phyloP scores from a whole-genome alignment of 1,140 invertebrate genomes.

The Drosophila kepulauana region DNA sequence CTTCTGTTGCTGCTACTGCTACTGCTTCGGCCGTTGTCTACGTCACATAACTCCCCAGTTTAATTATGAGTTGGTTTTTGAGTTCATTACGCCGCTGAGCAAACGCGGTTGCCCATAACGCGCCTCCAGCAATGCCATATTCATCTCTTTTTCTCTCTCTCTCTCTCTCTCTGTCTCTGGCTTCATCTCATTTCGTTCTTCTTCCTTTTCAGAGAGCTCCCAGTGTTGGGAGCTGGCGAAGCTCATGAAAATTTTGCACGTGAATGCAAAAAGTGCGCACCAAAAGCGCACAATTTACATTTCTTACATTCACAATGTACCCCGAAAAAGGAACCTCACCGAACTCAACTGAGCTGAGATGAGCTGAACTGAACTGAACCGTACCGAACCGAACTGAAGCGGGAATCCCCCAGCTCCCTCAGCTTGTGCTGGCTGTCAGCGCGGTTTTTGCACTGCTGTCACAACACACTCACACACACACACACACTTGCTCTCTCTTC shows the following conservation, averaged over 20 bases:
- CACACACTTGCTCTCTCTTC: slow-evolving; percentile 33
- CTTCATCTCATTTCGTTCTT: background rate
- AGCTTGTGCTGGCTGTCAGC: slow-evolving; percentile 64
- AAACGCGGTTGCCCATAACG: slow-evolving; percentile 40
- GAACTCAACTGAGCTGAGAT: background rate
- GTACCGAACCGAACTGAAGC: background rate
- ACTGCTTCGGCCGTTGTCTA: slow-evolving; percentile 54
- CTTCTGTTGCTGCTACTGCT: slow-evolving; percentile 12
- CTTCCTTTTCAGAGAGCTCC: slow-evolving; percentile 14
- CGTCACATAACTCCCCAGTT: slow-evolving; percentile 78
- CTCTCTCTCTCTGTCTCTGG: no score
- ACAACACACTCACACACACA: slow-evolving; percentile 66
- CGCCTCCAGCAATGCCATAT: slow-evolving; percentile 24
- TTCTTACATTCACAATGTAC: slow-evolving; percentile 71
- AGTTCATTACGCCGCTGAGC: slow-evolving; percentile 72
- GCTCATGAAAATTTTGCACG: slow-evolving; percentile 77
- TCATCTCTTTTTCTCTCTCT: background rate
- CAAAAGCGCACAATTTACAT: slow-evolving; percentile 78
- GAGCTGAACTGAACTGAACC: background rate
- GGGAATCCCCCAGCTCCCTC: slow-evolving; percentile 60
- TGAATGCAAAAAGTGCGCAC: slow-evolving; percentile 73
- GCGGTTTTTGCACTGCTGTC: slow-evolving; percentile 79
- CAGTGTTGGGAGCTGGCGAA: slow-evolving; percentile 25
- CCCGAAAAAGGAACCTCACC: slow-evolving; percentile 20
- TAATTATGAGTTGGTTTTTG: slow-evolving; percentile 80